A percentile compares a stretch with the other conserved stretches of the same genome.
phyloP scores from a whole-genome alignment of 2,113 vertebrate genomes.

The Stictonetta naevosa region DNA sequence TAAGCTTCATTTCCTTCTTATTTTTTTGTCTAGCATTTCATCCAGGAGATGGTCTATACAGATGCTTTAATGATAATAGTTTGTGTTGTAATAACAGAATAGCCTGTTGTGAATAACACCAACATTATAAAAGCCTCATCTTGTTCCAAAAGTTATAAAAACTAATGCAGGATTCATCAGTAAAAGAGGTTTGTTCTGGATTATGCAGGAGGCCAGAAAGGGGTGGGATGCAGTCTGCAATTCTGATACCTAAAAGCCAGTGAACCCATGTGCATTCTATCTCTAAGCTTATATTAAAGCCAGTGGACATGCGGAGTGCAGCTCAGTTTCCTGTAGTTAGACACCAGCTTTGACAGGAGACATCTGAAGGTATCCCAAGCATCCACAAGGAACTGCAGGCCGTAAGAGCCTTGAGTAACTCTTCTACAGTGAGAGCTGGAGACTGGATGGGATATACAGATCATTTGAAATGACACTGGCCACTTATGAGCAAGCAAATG shows the following conservation, averaged over 20 bases:
- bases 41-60: background rate
- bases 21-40: background rate
- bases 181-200: background rate
- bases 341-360: background rate
- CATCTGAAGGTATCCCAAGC: background rate
- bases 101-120: background rate
- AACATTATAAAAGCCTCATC: background rate
- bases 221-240: background rate
- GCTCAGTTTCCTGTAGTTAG: background rate
- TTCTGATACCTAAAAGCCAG: background rate
- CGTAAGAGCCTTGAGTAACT: background rate
- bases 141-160: background rate
- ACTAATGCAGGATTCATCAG: background rate
- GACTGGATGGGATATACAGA: background rate
- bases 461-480: background rate
- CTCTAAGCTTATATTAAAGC: background rate
- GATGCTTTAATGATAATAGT: background rate
- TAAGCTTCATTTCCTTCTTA: background rate
- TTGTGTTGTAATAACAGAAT: background rate
- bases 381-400: background rate
- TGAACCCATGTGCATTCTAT: background rate
- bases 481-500: background rate
- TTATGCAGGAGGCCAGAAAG: background rate
- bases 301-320: accelerated
- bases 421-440: background rate